Evolutionary conservation across 2,113 vertebrate species (phyloP).

Genomic region (Pseudopipra pipra): DNA sequence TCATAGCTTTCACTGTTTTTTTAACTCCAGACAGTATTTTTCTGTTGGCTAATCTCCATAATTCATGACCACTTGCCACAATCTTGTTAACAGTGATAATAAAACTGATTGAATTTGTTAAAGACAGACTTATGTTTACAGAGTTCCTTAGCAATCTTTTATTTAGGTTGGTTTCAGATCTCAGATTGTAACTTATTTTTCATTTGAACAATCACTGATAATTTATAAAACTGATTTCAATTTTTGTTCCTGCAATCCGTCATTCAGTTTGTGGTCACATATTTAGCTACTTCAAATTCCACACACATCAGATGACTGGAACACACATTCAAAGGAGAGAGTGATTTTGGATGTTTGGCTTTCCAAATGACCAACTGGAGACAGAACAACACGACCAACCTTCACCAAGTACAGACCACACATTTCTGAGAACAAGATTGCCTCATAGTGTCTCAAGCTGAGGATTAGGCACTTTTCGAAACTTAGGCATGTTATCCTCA

Average conservation of each 20-base stretch:
- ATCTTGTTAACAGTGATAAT: not conserved
- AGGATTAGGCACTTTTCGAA: not conserved
- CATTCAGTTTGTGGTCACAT: not conserved
- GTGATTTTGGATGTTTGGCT: not conserved
- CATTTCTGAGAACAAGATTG: not conserved
- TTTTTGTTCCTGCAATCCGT: not conserved
- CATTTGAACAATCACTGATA: not conserved
- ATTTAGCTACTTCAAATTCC: not conserved
- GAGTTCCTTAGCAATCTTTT: not conserved
- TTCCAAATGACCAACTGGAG: not conserved
- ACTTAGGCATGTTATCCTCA: not conserved
- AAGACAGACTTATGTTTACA: not conserved
- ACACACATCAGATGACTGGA: not conserved
- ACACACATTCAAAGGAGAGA: not conserved
- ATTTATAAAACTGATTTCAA: not conserved
- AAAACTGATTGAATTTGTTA: not conserved
- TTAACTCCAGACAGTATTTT: slow-evolving; percentile 28
- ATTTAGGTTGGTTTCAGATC: not conserved
- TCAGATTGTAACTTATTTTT: not conserved
- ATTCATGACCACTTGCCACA: not conserved
- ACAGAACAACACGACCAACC: not conserved
- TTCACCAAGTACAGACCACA: not conserved
- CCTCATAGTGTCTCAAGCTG: not conserved
- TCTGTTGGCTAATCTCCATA: slow-evolving; percentile 19
- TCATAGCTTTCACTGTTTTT: slow-evolving; percentile 42